phyloP scores from a whole-genome alignment of 1,140 invertebrate genomes.

The Trachymyrmex septentrionalis region DNA sequence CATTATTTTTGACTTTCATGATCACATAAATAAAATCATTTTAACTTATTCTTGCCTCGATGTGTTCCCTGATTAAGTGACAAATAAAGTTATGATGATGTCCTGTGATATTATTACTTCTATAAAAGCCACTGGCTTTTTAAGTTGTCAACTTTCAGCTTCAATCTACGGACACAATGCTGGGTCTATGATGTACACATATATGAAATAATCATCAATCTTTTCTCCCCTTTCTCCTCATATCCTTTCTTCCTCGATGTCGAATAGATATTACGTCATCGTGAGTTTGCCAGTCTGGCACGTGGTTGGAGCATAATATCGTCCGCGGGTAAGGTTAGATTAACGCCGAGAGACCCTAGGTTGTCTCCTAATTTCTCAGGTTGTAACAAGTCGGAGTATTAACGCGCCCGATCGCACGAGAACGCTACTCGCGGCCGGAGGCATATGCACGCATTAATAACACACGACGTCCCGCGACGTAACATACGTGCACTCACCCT shows the following conservation, averaged over 20 bases:
- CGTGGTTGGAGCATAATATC: neutral
- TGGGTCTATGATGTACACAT: too few relatives aligned
- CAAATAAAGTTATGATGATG: too few relatives aligned
- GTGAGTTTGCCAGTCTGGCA: neutral
- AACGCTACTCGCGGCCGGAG: neutral
- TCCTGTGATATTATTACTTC: too few relatives aligned
- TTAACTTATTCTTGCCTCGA: too few relatives aligned
- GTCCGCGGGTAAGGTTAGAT: neutral
- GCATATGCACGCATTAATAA: slow-evolving; percentile 31
- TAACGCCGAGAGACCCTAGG: too few relatives aligned
- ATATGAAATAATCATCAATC: neutral
- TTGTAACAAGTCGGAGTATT: neutral
- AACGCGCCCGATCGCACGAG: neutral
- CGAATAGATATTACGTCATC: neutral
- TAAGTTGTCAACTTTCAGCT: too few relatives aligned
- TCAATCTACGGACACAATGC: too few relatives aligned
- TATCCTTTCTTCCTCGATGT: neutral
- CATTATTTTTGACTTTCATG: too few relatives aligned
- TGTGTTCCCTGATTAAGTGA: too few relatives aligned
- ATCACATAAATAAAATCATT: too few relatives aligned
- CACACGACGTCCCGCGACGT: neutral
- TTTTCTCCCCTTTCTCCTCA: neutral
- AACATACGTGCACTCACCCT: neutral
- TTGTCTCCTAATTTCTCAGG: neutral
- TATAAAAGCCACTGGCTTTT: too few relatives aligned